These are phyloP conservation scores for Mus musculus DNA, from an alignment of 2,113 vertebrate species.

Conservation along the genomic window GRCm39 chr13:40266001-40266500, in stretches of 20 bases:
- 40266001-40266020: slow-evolving; percentile 62
- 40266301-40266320: not conserved
- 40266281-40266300: slow-evolving; percentile 75
- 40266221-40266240: slow-evolving; percentile 84
- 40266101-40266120: slow-evolving; percentile 78
- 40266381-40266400: slow-evolving; percentile 29
- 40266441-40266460: not conserved
- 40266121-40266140: slow-evolving; percentile 83
- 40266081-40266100: slow-evolving; percentile 76
- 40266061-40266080: slow-evolving; percentile 75
- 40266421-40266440: not conserved
- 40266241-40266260: slow-evolving; percentile 79
- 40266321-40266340: slow-evolving; percentile 22
- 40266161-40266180: slow-evolving; percentile 84
- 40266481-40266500: slow-evolving; percentile 48
- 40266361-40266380: slow-evolving; percentile 1
- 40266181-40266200: slow-evolving; percentile 81
- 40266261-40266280: slow-evolving; percentile 60
- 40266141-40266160: slow-evolving; percentile 81
- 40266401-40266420: not conserved
- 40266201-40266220: slow-evolving; percentile 82
- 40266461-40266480: slow-evolving; percentile 45
- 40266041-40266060: slow-evolving; percentile 76
- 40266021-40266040: slow-evolving; percentile 72
- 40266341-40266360: slow-evolving; percentile 42